Evolutionary conservation across 2,797 vertebrate genomes (phyloP).

Genomic region (Anas bernieri): DNA sequence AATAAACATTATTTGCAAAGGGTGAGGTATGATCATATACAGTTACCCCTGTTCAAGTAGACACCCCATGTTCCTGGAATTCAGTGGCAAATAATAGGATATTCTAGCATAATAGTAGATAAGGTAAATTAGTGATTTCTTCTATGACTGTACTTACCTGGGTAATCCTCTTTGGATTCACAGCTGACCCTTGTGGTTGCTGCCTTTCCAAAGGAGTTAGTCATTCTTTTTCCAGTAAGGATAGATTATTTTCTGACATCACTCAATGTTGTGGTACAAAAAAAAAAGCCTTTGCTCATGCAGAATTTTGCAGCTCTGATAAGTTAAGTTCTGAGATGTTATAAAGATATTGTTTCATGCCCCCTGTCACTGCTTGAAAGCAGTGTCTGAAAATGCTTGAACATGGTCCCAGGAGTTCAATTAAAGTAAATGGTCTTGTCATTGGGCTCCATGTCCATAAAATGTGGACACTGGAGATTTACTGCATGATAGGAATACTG

Average conservation of each 20-base stretch:
- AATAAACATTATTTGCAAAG: neutral
- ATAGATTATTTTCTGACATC: neutral
- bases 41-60: neutral
- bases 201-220: neutral
- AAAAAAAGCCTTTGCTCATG: neutral
- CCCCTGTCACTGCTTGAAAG: neutral
- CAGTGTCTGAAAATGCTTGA: neutral
- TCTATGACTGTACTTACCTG: neutral
- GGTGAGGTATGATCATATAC: neutral
- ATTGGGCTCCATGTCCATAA: neutral
- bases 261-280: neutral
- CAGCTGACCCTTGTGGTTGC: neutral
- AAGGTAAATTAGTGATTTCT: neutral
- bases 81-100: neutral
- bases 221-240: neutral
- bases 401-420: neutral
- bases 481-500: neutral
- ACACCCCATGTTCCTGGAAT: neutral
- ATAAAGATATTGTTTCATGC: neutral
- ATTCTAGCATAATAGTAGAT: neutral
- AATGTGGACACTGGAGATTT: neutral
- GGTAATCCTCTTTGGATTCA: neutral
- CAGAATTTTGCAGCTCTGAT: neutral
- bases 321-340: neutral
- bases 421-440: neutral